Evolutionary conservation across 2,888 invertebrate genomes (phyloP).

Genomic region (Monoplex corrugatus): DNA sequence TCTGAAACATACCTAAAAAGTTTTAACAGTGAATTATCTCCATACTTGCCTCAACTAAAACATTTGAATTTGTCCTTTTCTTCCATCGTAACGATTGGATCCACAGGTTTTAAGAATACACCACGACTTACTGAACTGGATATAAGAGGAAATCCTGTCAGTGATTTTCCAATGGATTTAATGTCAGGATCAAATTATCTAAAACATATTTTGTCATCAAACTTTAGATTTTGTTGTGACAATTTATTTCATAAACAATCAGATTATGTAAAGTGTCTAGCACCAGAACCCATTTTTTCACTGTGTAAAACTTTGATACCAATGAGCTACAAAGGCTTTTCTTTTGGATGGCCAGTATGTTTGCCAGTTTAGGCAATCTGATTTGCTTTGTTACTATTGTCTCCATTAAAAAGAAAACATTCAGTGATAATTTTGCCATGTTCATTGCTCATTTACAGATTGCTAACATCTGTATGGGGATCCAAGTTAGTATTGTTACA

Average conservation of each 20-base stretch:
- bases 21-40: background rate
- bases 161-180: background rate
- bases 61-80: background rate
- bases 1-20: background rate
- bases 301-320: background rate
- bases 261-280: background rate
- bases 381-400: background rate
- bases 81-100: background rate
- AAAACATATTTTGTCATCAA: background rate
- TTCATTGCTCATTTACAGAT: background rate
- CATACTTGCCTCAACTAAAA: background rate
- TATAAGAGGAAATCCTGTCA: background rate
- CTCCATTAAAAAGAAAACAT: background rate
- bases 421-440: background rate
- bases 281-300: background rate
- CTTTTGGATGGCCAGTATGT: background rate
- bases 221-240: conserved; percentile 2
- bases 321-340: background rate
- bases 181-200: background rate
- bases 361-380: background rate
- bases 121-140: background rate
- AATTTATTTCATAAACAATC: background rate
- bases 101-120: background rate
- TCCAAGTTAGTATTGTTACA: background rate
- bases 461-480: background rate